Evolutionary conservation across 1,140 invertebrate genomes (phyloP), one percentile per base, ranked within the genome.

Genomic region (Philotrypesis tridentata): DNA sequence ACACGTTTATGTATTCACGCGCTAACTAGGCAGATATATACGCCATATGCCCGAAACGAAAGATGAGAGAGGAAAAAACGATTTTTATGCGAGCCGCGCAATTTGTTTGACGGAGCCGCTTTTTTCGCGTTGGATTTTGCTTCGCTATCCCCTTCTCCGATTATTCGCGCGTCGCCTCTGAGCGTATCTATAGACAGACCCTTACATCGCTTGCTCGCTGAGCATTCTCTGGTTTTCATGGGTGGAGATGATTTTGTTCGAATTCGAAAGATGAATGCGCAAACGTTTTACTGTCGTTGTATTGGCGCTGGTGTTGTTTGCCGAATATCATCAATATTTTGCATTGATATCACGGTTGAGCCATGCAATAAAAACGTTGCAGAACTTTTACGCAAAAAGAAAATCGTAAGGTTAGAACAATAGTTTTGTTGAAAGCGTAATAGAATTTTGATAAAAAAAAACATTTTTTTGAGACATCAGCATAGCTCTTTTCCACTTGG

Each of bases 11-110:
- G 80, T 78, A 63, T 77, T 72, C 74, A 78, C 74, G 80, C 80
- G 74, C 74, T 82, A 82, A 82, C 74, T 82, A 78, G 67, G 80
- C 80, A 78, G 80, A 82, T 76, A 71, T 31, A 11, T 27, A 11
- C 27, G 68, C 80, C 80, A 77, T 82, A 82, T 82, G 75, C 75
- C 61, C 73, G 55, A 73, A 21, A 63, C 68, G 77, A 55, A 61
- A 60, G 27, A 68, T 65, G 61, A 25, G n/a, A 27, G 9, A 29
- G 7, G 23, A 65, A 29, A 65, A 65, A 78, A 31, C 40, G 17
- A 71, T 79, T 79, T 78, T 65, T 68, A 78, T 68, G 25, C 25
- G 61, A 9, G 61, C 61, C 7, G 25, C 67, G 80, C 74, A 82
- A 82, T 82, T 82, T 82, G 74, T 82, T 77, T 72, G 43, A 14